phyloP scores from a whole-genome alignment of 2,888 invertebrate species.

The Xylocampa areola region DNA sequence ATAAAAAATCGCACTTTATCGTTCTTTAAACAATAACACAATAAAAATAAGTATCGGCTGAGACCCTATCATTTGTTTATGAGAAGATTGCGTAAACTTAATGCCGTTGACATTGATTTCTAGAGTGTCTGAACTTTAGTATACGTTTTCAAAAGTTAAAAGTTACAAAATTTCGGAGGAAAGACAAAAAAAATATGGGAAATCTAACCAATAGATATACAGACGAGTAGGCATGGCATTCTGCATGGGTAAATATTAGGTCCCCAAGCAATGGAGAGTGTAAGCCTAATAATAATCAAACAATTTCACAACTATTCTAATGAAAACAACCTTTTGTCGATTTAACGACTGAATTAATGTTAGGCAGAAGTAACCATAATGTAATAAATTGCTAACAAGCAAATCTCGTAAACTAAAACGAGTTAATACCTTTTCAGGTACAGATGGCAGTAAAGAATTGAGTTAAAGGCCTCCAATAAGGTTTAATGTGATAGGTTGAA shows the following conservation, averaged over 20 bases:
- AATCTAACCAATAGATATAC: too few species aligned
- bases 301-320: too few species aligned
- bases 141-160: background rate
- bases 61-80: conserved; percentile 44
- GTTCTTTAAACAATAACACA: conserved; percentile 39
- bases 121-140: too few species aligned
- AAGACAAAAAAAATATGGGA: too few species aligned
- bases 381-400: conserved; percentile 4
- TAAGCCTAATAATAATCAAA: too few species aligned
- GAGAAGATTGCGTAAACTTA: conserved; percentile 32
- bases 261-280: background rate
- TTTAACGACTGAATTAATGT: too few species aligned
- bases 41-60: conserved; percentile 48
- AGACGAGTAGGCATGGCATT: conserved; percentile 2
- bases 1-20: conserved; percentile 20
- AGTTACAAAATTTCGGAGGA: too few species aligned
- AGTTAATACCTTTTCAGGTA: conserved; percentile 19
- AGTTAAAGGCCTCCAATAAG: conserved; percentile 21
- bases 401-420: conserved; percentile 25
- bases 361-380: conserved; percentile 1
- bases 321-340: too few species aligned
- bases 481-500: conserved; percentile 14
- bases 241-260: conserved; percentile 1
- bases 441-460: conserved; percentile 26
- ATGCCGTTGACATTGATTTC: conserved; percentile 46